These are phyloP conservation scores for Trypoxylus dichotomus DNA, from an alignment of 1,140 invertebrate genomes.

Conservation along the genomic window DNA sequence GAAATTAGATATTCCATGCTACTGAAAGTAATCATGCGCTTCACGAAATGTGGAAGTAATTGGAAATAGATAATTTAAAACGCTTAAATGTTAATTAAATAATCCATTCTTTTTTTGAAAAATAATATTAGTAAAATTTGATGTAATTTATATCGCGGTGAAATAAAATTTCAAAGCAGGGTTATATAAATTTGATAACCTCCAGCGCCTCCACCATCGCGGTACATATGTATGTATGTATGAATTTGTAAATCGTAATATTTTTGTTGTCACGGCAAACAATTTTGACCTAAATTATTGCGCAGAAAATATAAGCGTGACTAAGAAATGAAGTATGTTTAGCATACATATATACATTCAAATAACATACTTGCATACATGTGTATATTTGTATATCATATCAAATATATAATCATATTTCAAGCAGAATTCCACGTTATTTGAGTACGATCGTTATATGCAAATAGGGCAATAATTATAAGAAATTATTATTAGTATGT, in stretches of 20 bases:
- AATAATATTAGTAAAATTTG: background rate
- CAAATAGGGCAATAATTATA: background rate
- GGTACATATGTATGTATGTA: background rate
- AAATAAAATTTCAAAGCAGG: background rate
- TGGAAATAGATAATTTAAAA: no score
- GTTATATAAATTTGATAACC: background rate
- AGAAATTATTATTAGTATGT: no score
- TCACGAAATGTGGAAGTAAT: no score
- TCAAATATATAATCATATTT: no score
- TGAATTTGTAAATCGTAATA: background rate
- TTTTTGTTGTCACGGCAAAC: background rate
- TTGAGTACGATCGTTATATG: background rate
- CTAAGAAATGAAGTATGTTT: background rate
- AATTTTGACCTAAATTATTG: slow-evolving; percentile 9
- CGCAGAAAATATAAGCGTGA: background rate
- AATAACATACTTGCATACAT: no score
- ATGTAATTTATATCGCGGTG: background rate
- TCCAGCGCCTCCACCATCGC: background rate
- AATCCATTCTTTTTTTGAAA: background rate
- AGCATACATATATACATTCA: background rate
- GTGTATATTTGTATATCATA: no score
- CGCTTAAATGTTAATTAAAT: background rate
- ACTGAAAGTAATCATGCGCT: no score
- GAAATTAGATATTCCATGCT: background rate
- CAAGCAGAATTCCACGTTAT: background rate